These are phyloP conservation scores for Steinernema carpocapsae DNA, from an alignment of 2,888 invertebrate species.

Conservation along the genomic window DNA sequence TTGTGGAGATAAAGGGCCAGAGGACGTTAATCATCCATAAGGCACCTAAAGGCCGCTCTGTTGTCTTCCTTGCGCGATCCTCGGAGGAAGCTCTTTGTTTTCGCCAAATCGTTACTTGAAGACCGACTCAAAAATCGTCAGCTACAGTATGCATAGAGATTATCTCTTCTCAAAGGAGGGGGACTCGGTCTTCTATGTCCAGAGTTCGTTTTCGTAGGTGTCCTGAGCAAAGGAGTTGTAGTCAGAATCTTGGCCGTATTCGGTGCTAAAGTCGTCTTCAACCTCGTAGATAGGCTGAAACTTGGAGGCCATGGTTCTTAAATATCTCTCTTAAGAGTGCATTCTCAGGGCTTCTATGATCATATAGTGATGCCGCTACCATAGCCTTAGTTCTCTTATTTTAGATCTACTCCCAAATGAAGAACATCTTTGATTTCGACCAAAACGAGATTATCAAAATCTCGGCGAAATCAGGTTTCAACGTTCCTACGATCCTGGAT, in stretches of 20 bases:
- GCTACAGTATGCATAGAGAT: no score
- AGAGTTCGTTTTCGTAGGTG: no score
- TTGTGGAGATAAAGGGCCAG: conserved; percentile 15
- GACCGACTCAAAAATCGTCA: not conserved
- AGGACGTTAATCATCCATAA: not conserved
- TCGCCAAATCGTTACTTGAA: conserved; percentile 2
- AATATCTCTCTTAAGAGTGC: not conserved
- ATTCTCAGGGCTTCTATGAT: no score
- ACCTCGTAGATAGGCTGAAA: no score
- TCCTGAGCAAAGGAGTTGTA: no score
- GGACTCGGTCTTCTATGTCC: no score
- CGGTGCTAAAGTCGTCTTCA: no score
- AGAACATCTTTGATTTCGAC: conserved; percentile 82
- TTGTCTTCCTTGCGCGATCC: not conserved
- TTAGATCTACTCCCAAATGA: conserved; percentile 79
- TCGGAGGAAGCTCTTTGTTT: not conserved
- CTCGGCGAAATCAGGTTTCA: conserved; percentile 89
- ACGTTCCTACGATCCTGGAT: conserved; percentile 80
- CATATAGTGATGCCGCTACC: no score
- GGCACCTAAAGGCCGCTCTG: not conserved
- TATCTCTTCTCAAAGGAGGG: no score
- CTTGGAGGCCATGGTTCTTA: no score
- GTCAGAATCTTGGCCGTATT: no score
- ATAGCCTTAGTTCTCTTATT: not conserved
- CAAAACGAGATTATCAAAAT: conserved; percentile 79